Conservation (phyloP, 2,113 vertebrate genomes). For the Columba janthina region DNA sequence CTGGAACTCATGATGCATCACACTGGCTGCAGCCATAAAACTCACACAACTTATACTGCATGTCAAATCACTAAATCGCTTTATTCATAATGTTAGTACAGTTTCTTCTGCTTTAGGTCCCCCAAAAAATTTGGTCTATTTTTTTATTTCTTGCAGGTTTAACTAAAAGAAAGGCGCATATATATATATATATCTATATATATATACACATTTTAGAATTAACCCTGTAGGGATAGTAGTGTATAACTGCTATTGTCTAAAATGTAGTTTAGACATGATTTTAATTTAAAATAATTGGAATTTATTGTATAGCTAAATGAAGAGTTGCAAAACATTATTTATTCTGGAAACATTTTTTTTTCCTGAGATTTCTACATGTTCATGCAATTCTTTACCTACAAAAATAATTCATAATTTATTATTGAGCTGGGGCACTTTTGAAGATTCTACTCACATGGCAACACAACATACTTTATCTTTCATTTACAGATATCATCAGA, state of each 20-base stretch:
- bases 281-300: background rate
- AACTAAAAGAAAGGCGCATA: background rate
- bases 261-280: background rate
- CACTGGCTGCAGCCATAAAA: rapidly evolving
- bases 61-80: background rate
- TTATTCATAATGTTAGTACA: background rate
- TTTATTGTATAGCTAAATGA: background rate
- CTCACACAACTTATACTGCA: background rate
- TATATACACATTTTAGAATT: background rate
- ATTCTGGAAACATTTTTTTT: background rate
- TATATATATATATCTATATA: background rate
- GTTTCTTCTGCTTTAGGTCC: background rate
- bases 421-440: background rate
- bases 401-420: background rate
- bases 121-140: background rate
- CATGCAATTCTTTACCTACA: background rate
- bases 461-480: background rate
- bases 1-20: rapidly evolving
- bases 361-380: background rate
- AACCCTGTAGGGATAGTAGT: background rate
- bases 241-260: background rate
- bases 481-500: background rate
- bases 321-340: background rate
- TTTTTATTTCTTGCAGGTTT: background rate
- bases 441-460: background rate